phyloP scores from a whole-genome alignment of 2,113 vertebrate species.

The Orientallactaga bullata region DNA sequence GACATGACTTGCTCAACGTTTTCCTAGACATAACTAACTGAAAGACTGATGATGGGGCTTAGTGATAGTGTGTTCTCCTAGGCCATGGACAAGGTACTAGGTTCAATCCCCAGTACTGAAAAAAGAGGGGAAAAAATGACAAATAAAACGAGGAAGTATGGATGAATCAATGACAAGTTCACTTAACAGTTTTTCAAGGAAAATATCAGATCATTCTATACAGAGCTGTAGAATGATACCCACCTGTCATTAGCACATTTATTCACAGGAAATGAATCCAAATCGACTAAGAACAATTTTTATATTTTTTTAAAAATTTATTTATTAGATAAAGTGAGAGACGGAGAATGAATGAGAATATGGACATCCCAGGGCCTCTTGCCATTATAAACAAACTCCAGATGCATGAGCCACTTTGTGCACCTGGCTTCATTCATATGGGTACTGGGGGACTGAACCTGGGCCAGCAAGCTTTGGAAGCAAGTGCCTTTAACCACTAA shows the following conservation, averaged over 20 bases:
- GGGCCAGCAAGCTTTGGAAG: no score
- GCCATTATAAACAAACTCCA: no score
- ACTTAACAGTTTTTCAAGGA: conserved; percentile 50
- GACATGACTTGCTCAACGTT: conserved; percentile 35
- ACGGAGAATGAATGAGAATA: no score
- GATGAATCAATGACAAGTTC: conserved; percentile 32
- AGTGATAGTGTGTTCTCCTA: not conserved
- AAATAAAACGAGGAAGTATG: conserved; percentile 41
- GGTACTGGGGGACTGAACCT: no score
- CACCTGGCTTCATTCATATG: no score
- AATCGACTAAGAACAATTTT: conserved; percentile 31
- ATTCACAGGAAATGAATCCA: not conserved
- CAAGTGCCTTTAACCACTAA: no score
- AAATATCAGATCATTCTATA: conserved; percentile 25
- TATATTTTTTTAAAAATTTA: conserved; percentile 20
- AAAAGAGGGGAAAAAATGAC: not conserved
- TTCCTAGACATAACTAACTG: conserved; percentile 9
- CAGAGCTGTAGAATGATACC: not conserved
- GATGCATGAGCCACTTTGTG: no score
- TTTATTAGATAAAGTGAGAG: no score
- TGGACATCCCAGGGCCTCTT: no score
- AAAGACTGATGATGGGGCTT: not conserved
- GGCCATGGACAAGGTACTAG: not conserved
- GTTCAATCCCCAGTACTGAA: not conserved
- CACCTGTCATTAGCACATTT: not conserved